Conservation (phyloP, 2,888 invertebrate species). For the Rotaria macrura region DNA sequence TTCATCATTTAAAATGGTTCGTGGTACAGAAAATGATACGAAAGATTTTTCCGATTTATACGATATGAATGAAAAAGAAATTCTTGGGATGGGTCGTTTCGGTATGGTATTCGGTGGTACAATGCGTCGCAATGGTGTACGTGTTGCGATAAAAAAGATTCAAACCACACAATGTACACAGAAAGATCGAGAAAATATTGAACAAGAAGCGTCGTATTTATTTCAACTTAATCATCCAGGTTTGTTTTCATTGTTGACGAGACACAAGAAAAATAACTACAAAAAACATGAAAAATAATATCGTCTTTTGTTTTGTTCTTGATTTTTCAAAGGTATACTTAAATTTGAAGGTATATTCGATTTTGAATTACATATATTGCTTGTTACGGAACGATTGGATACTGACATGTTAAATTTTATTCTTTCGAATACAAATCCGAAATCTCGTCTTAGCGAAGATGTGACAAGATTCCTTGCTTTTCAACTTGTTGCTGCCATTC, state of each 20-base stretch:
- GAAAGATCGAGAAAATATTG: conserved; percentile 21
- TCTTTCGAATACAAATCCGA: background rate
- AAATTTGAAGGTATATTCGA: conserved; percentile 21
- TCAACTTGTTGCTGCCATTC: conserved; percentile 17
- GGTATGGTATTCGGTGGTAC: conserved; percentile 18
- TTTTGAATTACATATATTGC: conserved; percentile 1
- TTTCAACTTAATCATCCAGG: conserved; percentile 19
- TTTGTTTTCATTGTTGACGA: too few species aligned
- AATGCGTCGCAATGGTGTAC: background rate
- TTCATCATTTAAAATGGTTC: conserved; percentile 18
- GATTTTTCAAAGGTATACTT: background rate
- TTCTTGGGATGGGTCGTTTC: background rate
- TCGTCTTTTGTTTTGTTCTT: background rate
- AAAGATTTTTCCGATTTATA: conserved; percentile 11
- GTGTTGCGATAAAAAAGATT: conserved; percentile 9
- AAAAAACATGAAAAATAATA: too few species aligned
- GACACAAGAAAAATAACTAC: too few species aligned
- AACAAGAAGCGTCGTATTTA: conserved; percentile 4
- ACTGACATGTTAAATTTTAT: conserved; percentile 15
- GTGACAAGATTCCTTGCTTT: conserved; percentile 6
- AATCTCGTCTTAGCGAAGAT: background rate
- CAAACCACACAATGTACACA: conserved; percentile 13
- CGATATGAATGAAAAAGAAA: conserved; percentile 22
- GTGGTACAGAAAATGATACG: background rate
- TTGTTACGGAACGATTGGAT: background rate